phyloP scores from a whole-genome alignment of 1,140 invertebrate genomes.

The Anthonomus grandis region DNA sequence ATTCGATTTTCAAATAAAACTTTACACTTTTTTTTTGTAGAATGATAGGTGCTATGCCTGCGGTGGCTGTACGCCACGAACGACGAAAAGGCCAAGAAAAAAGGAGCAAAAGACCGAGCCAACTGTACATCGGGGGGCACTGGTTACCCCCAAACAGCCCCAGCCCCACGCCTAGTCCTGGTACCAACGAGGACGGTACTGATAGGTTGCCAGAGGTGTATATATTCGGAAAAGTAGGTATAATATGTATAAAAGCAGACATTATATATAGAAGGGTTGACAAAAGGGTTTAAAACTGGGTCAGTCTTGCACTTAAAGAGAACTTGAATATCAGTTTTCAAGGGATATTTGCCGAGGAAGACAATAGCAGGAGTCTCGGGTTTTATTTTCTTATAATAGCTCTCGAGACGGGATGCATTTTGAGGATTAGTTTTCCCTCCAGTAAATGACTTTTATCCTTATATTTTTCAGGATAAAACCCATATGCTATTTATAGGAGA shows the following conservation, averaged over 20 bases:
- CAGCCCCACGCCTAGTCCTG: slow-evolving; percentile 59
- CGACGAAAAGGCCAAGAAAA: slow-evolving; percentile 68
- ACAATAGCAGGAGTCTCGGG: background rate
- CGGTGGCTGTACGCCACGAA: slow-evolving; percentile 78
- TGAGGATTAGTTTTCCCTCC: no score
- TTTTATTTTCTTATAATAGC: no score
- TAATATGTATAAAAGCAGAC: no score
- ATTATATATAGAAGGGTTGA: no score
- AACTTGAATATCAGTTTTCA: no score
- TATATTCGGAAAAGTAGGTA: slow-evolving; percentile 66
- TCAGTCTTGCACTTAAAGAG: no score
- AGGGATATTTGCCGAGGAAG: slow-evolving; percentile 30
- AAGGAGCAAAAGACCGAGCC: slow-evolving; percentile 63
- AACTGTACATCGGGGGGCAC: slow-evolving; percentile 62
- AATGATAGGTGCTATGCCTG: slow-evolving; percentile 85
- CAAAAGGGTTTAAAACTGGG: no score
- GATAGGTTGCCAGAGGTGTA: slow-evolving; percentile 63
- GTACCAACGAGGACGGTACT: slow-evolving; percentile 48
- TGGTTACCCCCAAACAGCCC: slow-evolving; percentile 58
- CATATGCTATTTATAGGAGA: no score
- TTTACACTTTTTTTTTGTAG: slow-evolving; percentile 41
- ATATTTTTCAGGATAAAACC: no score
- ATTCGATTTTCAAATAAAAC: no score
- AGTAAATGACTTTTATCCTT: no score
- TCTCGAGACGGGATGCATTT: no score